Evolutionary conservation across 2,888 invertebrate genomes (phyloP).

Genomic region (Acleris literana): DNA sequence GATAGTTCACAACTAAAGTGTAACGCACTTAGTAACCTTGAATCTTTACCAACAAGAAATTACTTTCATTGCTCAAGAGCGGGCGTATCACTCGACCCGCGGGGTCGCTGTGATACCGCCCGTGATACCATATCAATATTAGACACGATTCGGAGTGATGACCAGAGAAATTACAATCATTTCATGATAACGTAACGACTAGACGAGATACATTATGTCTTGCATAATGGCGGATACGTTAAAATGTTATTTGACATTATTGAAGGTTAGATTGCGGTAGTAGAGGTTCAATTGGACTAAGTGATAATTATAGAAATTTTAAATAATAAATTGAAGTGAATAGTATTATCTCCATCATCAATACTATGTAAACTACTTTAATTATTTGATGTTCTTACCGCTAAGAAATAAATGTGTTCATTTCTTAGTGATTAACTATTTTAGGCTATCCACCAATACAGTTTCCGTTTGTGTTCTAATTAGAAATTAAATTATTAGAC

Average conservation of each 20-base stretch:
- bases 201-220: slow-evolving; percentile 8
- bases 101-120: background rate
- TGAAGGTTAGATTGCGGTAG: too few relatives aligned
- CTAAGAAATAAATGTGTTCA: too few relatives aligned
- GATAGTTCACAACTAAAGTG: background rate
- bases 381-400: too few relatives aligned
- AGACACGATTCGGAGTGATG: slow-evolving; percentile 32
- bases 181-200: slow-evolving; percentile 16
- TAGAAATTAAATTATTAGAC: too few relatives aligned
- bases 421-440: too few relatives aligned
- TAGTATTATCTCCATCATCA: too few relatives aligned
- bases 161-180: slow-evolving; percentile 23
- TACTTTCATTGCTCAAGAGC: slow-evolving; percentile 27
- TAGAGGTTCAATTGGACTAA: too few relatives aligned
- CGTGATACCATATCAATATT: slow-evolving; percentile 31
- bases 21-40: slow-evolving; percentile 21
- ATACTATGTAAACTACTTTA: too few relatives aligned
- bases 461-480: too few relatives aligned
- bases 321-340: too few relatives aligned
- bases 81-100: slow-evolving; percentile 23
- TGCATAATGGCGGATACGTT: background rate
- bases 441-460: too few relatives aligned
- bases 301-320: too few relatives aligned
- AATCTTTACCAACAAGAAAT: slow-evolving; percentile 21
- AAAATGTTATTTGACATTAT: background rate